These are phyloP conservation scores for Mesocentrotus franciscanus DNA, from an alignment of 53 echinoderm and acorn worm genomes.

Conservation along the genomic window DNA sequence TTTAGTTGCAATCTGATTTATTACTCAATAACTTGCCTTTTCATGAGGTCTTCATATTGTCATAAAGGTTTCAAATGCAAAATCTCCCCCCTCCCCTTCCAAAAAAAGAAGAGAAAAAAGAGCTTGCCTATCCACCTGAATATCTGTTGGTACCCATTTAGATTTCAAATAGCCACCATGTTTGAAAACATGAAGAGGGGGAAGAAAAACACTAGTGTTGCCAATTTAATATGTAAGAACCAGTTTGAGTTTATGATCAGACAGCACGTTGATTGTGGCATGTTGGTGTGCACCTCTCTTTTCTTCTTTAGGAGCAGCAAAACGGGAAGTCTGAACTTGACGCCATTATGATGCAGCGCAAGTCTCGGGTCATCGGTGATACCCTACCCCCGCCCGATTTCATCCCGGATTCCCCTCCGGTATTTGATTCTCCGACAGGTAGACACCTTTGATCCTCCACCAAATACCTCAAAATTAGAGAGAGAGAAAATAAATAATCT, in stretches of 20 bases:
- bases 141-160: no score
- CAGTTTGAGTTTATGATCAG: not conserved
- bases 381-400: constrained; percentile 62
- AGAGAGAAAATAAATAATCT: no score
- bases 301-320: constrained; percentile 42
- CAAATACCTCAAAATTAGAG: not conserved
- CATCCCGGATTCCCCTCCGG: constrained; percentile 41
- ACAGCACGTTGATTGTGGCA: constrained; percentile 42
- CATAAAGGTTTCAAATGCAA: not conserved
- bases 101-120: no score
- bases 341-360: constrained; percentile 91
- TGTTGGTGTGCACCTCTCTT: constrained; percentile 47
- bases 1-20: not conserved
- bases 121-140: no score
- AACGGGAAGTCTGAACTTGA: constrained; percentile 79
- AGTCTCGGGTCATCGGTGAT: constrained; percentile 69
- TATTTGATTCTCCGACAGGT: constrained; percentile 59
- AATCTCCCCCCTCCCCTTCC: no score
- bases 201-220: not conserved
- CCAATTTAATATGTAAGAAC: not conserved
- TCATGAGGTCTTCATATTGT: not conserved
- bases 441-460: not conserved
- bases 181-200: no score
- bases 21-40: not conserved
- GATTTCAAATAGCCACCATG: no score